Base-by-base conservation (phyloP, 2,888 invertebrate genomes). In the Cactoblastis cactorum region DNA sequence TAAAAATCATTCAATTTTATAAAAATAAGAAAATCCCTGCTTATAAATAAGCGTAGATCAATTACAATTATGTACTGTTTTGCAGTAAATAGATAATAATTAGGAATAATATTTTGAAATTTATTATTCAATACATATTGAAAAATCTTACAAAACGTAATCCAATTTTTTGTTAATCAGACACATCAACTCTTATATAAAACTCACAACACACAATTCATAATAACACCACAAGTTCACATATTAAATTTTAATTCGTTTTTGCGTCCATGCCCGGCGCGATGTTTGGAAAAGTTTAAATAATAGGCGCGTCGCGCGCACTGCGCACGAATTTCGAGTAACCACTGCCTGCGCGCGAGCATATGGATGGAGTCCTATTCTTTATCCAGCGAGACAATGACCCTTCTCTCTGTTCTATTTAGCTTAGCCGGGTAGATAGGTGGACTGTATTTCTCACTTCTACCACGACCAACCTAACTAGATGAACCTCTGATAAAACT, bases 281-380 rank as follows among this genome's bases (percentile, higher is more conserved):
- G 41, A 41, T 41, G 14, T 19, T 38, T 22, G n/a, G 5, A 5
- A 43, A 43, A 28, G 14, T 43, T 43, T 43, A 11, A 43, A 43
- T 9, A 45, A 51, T 48, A 49, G 57, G 77, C 83, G 84, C 83
- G 78, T 73, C 62, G 82, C 81, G 83, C 84, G 82, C 83, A 62
- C 77, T 71, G 81, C 84, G 83, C 84, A 73, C 70, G 63, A 53
- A 56, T 62, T 70, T 61, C 66, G 74, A 79, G 80, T 80, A 74
- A 19, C 54, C 58, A 57, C 49, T 18, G 35, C 11, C 37, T 34
- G 49, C 49, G 49, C 49, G 33, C 19, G 49, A 41, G 49, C 41
- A 34, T 18, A n/a, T 48, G 47, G 15, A 17, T 37, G 17, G 14
- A 12, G 12, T n/a, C 33, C 32, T 32, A 32, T 33, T 33, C 17